phyloP scores from a whole-genome alignment of 1,140 invertebrate species.

The Helicoverpa zea region DNA sequence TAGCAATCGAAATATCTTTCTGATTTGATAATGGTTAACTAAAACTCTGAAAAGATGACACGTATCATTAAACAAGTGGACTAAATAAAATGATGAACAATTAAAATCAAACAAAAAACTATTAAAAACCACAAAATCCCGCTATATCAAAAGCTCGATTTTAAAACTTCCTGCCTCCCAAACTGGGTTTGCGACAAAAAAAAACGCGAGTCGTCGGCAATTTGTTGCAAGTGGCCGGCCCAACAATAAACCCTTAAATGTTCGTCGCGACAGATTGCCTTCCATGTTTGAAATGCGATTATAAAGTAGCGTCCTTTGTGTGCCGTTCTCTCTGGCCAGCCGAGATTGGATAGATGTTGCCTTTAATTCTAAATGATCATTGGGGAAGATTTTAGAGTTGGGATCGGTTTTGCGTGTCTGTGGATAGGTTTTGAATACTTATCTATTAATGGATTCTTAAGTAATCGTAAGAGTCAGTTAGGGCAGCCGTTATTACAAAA shows the following conservation, averaged over 20 bases:
- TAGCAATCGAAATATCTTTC: too few species aligned
- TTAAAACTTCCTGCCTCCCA: slow-evolving; percentile 46
- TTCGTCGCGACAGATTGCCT: slow-evolving; percentile 41
- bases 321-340: slow-evolving; percentile 27
- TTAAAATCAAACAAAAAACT: background rate
- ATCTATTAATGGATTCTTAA: too few species aligned
- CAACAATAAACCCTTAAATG: slow-evolving; percentile 50
- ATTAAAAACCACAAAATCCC: slow-evolving; percentile 21
- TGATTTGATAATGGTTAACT: too few species aligned
- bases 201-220: slow-evolving; percentile 27
- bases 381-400: background rate
- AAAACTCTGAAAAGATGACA: too few species aligned
- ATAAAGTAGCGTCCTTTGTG: slow-evolving; percentile 49
- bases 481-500: too few species aligned
- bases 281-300: slow-evolving; percentile 49
- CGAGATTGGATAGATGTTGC: slow-evolving; percentile 36
- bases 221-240: slow-evolving; percentile 38
- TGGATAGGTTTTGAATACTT: too few species aligned
- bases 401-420: too few species aligned
- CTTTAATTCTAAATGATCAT: slow-evolving; percentile 15
- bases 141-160: slow-evolving; percentile 33
- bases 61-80: too few species aligned
- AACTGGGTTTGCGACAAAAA: slow-evolving; percentile 40
- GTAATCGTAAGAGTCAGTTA: too few species aligned
- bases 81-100: background rate